Evolutionary conservation across 2,888 invertebrate species (phyloP).

Genomic region (Thereva nobilitata): DNA sequence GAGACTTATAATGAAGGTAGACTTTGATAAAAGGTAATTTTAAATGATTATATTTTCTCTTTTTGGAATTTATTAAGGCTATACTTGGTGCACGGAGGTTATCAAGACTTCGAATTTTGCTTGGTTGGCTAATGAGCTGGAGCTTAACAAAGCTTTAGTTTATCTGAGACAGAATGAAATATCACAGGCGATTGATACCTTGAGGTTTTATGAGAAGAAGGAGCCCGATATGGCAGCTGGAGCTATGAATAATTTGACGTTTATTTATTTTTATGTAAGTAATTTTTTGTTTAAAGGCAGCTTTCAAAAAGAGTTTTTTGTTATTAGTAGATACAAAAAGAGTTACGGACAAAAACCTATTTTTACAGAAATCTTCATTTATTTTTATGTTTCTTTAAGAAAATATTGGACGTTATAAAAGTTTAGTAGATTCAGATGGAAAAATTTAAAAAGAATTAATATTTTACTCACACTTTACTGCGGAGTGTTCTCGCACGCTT

Average conservation of each 20-base stretch:
- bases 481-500: too few relatives aligned
- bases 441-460: too few relatives aligned
- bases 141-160: conserved; percentile 88
- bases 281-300: conserved; percentile 1
- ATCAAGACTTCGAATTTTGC: conserved; percentile 88
- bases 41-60: not conserved
- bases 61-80: conserved; percentile 49
- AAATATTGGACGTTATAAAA: too few relatives aligned
- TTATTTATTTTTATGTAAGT: conserved; percentile 65
- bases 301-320: not conserved
- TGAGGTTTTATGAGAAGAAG: conserved; percentile 85
- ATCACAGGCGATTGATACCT: conserved; percentile 76
- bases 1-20: conserved; percentile 68
- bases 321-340: too few relatives aligned
- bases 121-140: conserved; percentile 81
- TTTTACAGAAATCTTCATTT: too few relatives aligned
- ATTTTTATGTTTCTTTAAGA: too few relatives aligned
- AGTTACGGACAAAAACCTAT: too few relatives aligned
- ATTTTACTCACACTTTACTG: too few relatives aligned
- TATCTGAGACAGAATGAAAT: conserved; percentile 81
- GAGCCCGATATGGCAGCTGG: conserved; percentile 82
- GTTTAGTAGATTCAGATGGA: too few relatives aligned
- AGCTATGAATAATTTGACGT: conserved; percentile 83
- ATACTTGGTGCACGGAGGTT: conserved; percentile 90
- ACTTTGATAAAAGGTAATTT: not conserved